Base-by-base conservation (phyloP, 1,140 invertebrate species). In the Drosophila sp. region DNA sequence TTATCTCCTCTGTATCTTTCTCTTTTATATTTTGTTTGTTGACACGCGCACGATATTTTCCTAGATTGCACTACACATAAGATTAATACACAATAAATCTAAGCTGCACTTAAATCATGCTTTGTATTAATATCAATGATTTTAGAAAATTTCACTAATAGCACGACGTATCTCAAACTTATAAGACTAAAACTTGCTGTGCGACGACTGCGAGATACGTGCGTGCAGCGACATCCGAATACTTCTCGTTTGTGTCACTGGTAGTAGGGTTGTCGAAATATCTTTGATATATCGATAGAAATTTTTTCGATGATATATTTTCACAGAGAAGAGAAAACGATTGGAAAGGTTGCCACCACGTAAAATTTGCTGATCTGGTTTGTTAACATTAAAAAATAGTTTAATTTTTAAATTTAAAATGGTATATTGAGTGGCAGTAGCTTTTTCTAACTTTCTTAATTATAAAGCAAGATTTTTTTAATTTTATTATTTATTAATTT, bases 141-240 rank as follows among this genome's bases (percentile, higher is more conserved):
- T 70, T 83, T 80, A 62, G 54, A 64, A 50, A 80, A 80, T 86
- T 80, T 66, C 61, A 62, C 72, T 73, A 58, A 58, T 51, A 41
- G 41, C 67, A 71, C 56, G 54, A 75, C 74, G 75, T 73, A 82
- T 59, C 53, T 66, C 40, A 64, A 48, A 11, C 21, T 50, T 43
- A 40, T 9, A 36, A 32, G 36, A 18, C 43, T n/a, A 38, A 36
- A 58, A 50, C n/a, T 51, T 29, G 36, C 43, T 61, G 32, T 48
- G 36, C 45, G 38, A 66, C 45, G 45, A 34, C 67, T 36, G 13
- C 62, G 53, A 72, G 36, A 66, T 58, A 38, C 45, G 38, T 45
- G 45, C 69, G 38, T 58, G 34, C 53, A 50, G 56, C 69, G 51
- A 71, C 51, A 43, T 11, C 53, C 69, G 64, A 72, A 41, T 58